These are phyloP conservation scores for Hafferia zeledoni DNA, from an alignment of 2,797 vertebrate species.

Conservation along the genomic window DNA sequence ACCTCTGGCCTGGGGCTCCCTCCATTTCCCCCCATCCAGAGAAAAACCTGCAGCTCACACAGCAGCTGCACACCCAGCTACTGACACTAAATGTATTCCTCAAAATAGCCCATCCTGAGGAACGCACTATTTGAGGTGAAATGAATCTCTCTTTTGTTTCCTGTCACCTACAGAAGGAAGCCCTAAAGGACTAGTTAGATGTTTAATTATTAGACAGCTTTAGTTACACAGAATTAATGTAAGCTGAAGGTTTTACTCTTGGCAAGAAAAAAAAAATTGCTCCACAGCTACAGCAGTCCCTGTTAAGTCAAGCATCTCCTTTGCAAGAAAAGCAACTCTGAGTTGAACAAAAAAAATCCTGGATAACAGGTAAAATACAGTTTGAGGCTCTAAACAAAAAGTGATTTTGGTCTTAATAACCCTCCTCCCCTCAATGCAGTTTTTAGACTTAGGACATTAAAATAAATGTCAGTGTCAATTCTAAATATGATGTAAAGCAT, in stretches of 20 bases:
- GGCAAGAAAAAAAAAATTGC: not conserved
- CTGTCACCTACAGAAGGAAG: not conserved
- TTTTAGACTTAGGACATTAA: not conserved
- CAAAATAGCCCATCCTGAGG: not conserved
- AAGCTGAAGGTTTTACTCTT: not conserved
- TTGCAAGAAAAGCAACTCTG: not conserved
- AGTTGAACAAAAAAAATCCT: not conserved
- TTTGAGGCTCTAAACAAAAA: not conserved
- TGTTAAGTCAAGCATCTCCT: not conserved
- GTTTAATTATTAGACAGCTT: not conserved
- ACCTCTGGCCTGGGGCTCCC: not conserved
- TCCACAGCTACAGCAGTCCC: not conserved
- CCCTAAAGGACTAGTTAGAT: not conserved
- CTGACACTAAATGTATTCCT: not conserved
- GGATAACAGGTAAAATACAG: not conserved
- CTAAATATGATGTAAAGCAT: not conserved
- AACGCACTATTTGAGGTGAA: not conserved
- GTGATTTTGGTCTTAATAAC: not conserved
- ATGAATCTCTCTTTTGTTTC: not conserved
- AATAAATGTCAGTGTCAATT: not conserved
- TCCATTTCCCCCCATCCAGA: fast-evolving
- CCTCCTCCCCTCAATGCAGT: too few relatives aligned
- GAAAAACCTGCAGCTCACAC: not conserved
- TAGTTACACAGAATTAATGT: not conserved
- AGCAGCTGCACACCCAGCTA: not conserved